Evolutionary conservation across 2,888 invertebrate species (phyloP), one percentile per base, ranked within the genome.

Genomic region (Sisyra terminalis): DNA sequence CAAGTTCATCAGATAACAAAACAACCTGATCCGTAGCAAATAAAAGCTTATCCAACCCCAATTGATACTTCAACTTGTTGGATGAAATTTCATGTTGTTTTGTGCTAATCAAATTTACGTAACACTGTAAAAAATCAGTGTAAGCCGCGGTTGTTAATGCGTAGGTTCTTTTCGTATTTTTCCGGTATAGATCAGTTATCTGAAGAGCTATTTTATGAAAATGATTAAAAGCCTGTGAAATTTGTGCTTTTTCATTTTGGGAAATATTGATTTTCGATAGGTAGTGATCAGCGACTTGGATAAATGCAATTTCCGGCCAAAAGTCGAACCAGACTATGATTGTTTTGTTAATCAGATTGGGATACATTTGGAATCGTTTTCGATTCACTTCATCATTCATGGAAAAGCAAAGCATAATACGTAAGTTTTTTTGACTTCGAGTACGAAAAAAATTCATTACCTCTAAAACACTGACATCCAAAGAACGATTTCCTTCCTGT

Each of bases 271-370:
- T 75, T 46, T 76, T 73, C 10, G 71, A 71, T 62, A 86, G 76
- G 57, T 77, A 85, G 53, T 73, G 70, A 52, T 77, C 66, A n/a
- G 88, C 88, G 3, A 81, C 78, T 66, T 71, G 77, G 61, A 86
- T 83, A 49, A 89, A 63, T 3, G 89, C 87, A 57, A 86, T 83
- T 61, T 85, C 83, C 4, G 89, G 89, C 89, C 89, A 89, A 44
- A 78, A 75, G 57, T 85, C 79, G 58, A 83, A 88, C 88, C 88
- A 89, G 55, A 89, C 85, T 44, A 89, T 85, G 3, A 86, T 87
- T 57, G 87, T 88, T 57, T 87, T 86, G 58, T 86, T 88, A 31
- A 89, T 81, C 35, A 90, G 65, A 8, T 87, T 82, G 0, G 89
- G 88, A 60, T 81, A 89, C 50, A 85, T 66, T 42, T 86, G 66